Base-by-base conservation (phyloP, 2,888 invertebrate genomes). In the Diaperis boleti region DNA sequence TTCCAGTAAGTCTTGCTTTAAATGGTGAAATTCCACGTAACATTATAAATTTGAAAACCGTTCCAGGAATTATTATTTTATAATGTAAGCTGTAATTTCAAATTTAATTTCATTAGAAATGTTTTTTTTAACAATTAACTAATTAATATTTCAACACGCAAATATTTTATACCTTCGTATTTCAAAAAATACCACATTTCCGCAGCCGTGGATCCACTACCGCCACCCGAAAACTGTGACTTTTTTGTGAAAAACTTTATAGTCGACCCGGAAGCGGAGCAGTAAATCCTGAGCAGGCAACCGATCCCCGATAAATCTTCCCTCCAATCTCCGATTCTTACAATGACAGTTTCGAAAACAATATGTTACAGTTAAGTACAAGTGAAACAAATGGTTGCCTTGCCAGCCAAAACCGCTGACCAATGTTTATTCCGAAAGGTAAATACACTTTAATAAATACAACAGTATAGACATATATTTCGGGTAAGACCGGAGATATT, bases 321-420 rank as follows among this genome's bases (percentile, higher is more conserved):
- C 55, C 47, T 56, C 60, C 64, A 60, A 67, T 67, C 67, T 62
- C 59, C 59, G 62, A 64, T 64, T 62, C 47, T 56, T 54, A 55
- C 65, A 61, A 45, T 59, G 70, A 67, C 70, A 72, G 64, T 69
- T 72, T 69, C 59, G 55, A 69, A 70, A 72, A 72, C 73, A 72
- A 72, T 72, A 69, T 63, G 71, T 74, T 74, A 69, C 70, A 67
- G 72, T 74, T 74, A 74, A 71, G 69, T 68, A 64, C 69, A 65
- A 69, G 68, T 66, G 62, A 65, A 72, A 74, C 65, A 67, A 71
- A 74, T 73, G 71, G 72, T 39, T 62, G 68, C 63, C 64, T 67
- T 65, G 47, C 62, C 42, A 60, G 64, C 67, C 57, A n/a, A 57
- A 59, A 68, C 64, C 61, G 42, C 66, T 68, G 68, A 68, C 68